Evolutionary conservation across 2,888 invertebrate genomes (phyloP), one percentile per base, ranked within the genome.

Genomic region (Campoletis raptor): DNA sequence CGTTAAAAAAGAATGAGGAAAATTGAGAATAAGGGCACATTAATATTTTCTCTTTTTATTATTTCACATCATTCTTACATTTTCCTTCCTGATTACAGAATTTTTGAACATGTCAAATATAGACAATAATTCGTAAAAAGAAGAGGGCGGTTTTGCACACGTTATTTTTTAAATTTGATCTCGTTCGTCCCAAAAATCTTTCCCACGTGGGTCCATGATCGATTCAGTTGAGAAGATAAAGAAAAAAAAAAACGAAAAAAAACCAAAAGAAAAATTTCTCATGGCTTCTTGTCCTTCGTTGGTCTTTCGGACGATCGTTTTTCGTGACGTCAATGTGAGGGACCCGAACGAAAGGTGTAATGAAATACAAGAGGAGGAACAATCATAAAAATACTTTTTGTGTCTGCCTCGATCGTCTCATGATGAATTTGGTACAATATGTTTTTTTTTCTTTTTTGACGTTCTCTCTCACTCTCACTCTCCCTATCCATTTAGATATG

Each of bases 311-410:
- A 21, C 67, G 45, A n/a, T 36, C 69, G 24, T 42, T 21, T 42
- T 30, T 42, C 36, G 73, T 86, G 86, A 83, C 86, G 86, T 83
- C 86, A 86, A 83, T 83, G 86, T 54, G 37, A 54, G 45, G 21
- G 30, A 45, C 4, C 21, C 57, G 40, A 77, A 21, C 48, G 80
- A 77, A 74, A 80, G 36, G 57, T 72, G 48, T 81, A 81, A 66
- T 42, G 81, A 61, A 80, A 69, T 81, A n/a, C 45, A 37, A 18
- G 79, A 80, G 48, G 54, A 83, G 61, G 76, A 80, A 83, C 72
- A 79, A 83, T 85, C 83, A 67, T 80, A 24, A 40, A 61, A 69
- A 80, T 83, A 67, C 66, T 48, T 80, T 70, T 77, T 77, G 57
- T 61, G 83, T 70, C 72, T 73, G 72, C n/a, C 77, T 48, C 54